Conservation (phyloP, 2,888 invertebrate species). For the Seladonia tumulorum region DNA sequence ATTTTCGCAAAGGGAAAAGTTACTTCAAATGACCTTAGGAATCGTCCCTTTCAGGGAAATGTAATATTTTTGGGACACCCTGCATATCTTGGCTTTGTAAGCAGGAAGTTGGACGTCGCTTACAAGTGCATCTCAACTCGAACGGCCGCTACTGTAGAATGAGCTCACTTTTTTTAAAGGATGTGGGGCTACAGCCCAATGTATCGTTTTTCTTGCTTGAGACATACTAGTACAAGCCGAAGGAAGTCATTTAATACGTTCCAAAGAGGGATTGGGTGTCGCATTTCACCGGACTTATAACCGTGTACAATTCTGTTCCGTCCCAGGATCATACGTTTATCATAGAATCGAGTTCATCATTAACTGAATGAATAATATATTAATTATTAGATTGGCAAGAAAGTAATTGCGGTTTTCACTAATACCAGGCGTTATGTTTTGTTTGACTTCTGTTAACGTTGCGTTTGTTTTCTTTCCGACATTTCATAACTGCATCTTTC, state of each 20-base stretch:
- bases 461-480: too few species aligned
- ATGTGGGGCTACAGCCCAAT: constrained; percentile 16
- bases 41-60: too few species aligned
- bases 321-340: constrained; percentile 32
- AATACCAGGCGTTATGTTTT: too few species aligned
- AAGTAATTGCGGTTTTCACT: too few species aligned
- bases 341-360: not conserved
- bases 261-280: constrained; percentile 80
- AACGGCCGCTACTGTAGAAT: constrained; percentile 16
- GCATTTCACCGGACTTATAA: constrained; percentile 78
- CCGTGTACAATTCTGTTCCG: constrained; percentile 64
- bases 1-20: too few species aligned
- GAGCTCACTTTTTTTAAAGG: constrained; percentile 20
- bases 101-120: constrained; percentile 42
- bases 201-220: constrained; percentile 56
- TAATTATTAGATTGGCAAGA: too few species aligned
- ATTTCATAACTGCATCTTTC: too few species aligned
- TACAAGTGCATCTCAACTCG: constrained; percentile 44
- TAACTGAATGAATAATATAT: too few species aligned
- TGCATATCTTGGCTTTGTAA: not conserved
- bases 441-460: too few species aligned
- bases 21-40: too few species aligned
- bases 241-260: constrained; percentile 80
- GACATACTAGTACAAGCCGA: constrained; percentile 44
- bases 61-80: too few species aligned